Evolutionary conservation across 2,888 invertebrate species (phyloP).

Genomic region (Gymnocheta viridis): DNA sequence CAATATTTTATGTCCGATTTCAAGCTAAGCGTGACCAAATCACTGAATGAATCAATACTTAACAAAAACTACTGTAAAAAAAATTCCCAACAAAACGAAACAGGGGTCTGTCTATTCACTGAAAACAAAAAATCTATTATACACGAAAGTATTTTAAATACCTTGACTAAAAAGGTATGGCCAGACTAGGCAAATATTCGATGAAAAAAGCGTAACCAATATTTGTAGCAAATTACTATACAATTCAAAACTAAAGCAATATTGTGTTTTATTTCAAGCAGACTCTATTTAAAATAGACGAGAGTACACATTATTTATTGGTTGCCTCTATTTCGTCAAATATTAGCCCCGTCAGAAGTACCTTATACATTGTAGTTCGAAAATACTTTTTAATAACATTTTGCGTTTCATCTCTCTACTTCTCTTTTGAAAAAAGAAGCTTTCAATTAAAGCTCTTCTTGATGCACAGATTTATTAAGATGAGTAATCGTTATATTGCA

Average conservation of each 20-base stretch:
- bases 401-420: slow-evolving; percentile 1
- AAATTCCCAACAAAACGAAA: not conserved
- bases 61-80: not conserved
- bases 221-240: not conserved
- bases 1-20: not conserved
- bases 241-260: no score
- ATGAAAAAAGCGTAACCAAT: no score
- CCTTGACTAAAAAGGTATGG: no score
- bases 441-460: slow-evolving; percentile 32
- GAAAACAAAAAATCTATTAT: not conserved
- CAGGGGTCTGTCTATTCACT: not conserved
- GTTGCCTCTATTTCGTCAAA: not conserved
- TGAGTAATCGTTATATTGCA: slow-evolving; percentile 33
- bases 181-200: not conserved
- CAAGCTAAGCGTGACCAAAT: not conserved
- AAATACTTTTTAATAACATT: not conserved
- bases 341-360: not conserved
- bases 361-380: not conserved
- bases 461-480: not conserved
- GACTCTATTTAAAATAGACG: no score
- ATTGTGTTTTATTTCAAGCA: no score
- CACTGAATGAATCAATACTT: not conserved
- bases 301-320: no score
- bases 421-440: not conserved
- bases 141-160: not conserved